phyloP scores from a whole-genome alignment of 2,888 invertebrate species.

The Philaethria dido region DNA sequence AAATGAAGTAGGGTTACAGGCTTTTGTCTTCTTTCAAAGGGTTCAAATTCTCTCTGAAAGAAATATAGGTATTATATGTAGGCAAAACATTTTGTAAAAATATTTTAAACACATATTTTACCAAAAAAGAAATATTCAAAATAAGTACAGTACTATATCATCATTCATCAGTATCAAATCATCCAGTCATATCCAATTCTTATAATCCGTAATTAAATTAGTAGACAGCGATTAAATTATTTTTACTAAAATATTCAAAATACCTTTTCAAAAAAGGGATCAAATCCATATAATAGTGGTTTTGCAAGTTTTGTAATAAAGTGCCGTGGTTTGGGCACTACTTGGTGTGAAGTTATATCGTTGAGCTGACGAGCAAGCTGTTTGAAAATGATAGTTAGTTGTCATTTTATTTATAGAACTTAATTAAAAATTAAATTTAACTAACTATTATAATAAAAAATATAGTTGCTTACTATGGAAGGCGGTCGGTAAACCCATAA shows the following conservation, averaged over 20 bases:
- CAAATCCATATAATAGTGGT: constrained; percentile 55
- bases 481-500: constrained; percentile 52
- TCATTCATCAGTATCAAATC: too few species aligned
- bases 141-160: too few species aligned
- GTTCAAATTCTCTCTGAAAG: constrained; percentile 62
- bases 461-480: constrained; percentile 47
- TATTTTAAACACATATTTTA: too few species aligned
- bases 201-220: too few species aligned
- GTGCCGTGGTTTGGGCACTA: constrained; percentile 49
- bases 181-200: too few species aligned
- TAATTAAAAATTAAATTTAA: too few species aligned
- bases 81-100: not conserved
- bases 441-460: not conserved
- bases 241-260: not conserved
- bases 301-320: constrained; percentile 61
- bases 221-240: too few species aligned
- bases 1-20: constrained; percentile 65
- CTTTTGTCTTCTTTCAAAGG: constrained; percentile 64
- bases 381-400: not conserved
- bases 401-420: not conserved
- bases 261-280: constrained; percentile 66
- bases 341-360: constrained; percentile 37
- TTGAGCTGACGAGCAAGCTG: constrained; percentile 44
- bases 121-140: too few species aligned
- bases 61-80: not conserved